Base-by-base conservation (phyloP, 53 echinoderm and acorn worm genomes). In the Zoroaster sp. region DNA sequence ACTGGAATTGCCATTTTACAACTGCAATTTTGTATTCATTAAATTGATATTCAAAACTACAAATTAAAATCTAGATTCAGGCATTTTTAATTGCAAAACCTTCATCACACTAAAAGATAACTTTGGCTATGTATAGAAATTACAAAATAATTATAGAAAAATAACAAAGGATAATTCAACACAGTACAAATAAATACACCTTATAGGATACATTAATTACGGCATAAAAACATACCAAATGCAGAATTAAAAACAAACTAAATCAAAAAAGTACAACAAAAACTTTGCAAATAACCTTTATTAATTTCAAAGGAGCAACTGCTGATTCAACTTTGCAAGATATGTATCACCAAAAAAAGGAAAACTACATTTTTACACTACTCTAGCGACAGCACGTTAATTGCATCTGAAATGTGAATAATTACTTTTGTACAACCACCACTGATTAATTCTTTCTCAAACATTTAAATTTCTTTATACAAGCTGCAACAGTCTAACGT, bases 111-210 rank as follows among this genome's bases (percentile, higher is more conserved):
- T 85, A 49, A 51, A 36, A 44, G 40, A 68, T 67, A 85, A 85
- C 85, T 85, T 85, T 71, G 85, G 85, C 85, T 85, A 85, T 85
- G 85, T 85, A 85, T 85, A 85, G 69, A 85, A 85, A 85, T 85
- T 85, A 85, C 85, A 85, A 85, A 85, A 85, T 71, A 71, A 85
- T 85, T 31, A 85, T 85, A 85, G 85, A 85, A 85, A 85, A 85
- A 71, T 85, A 85, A 85, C 85, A 85, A 85, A 49, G 85, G 49
- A 45, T 51, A 85, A 85, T 51, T 34, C 69, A 69, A 85, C 71
- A 85, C 70, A 30, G 34, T 70, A 85, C 85, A 85, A 85, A 85
- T 85, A 46, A 85, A 85, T 49, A 85, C 28, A 85, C 85, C 85
- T 71, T 37, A 32, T 70, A 70, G 43, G 49, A 70, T 47, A 70